These are phyloP conservation scores for Rhingia campestris DNA, from an alignment of 2,888 invertebrate species.

Conservation along the genomic window DNA sequence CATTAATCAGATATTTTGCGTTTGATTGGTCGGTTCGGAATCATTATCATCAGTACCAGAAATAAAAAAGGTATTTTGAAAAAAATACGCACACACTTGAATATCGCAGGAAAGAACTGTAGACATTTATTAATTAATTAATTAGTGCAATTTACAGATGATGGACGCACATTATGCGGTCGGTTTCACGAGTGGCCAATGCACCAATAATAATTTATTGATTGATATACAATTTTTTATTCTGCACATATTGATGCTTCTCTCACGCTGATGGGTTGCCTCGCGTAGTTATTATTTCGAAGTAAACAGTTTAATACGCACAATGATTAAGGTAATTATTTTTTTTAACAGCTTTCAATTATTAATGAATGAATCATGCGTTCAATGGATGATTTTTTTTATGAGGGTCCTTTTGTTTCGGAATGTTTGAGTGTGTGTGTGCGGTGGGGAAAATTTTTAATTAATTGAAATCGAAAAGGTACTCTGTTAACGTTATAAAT, in stretches of 20 bases:
- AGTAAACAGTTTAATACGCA: slow-evolving; percentile 63
- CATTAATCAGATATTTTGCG: slow-evolving; percentile 36
- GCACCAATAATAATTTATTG: slow-evolving; percentile 47
- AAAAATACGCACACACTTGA: slow-evolving; percentile 50
- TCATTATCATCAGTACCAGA: slow-evolving; percentile 13
- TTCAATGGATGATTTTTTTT: slow-evolving; percentile 14
- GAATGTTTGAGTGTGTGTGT: neutral
- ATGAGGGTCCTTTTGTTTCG: slow-evolving; percentile 29
- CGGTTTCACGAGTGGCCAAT: slow-evolving; percentile 54
- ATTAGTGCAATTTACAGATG: slow-evolving; percentile 68
- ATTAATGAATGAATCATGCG: slow-evolving; percentile 48
- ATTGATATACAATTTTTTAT: slow-evolving; percentile 32
- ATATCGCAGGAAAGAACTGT: slow-evolving; percentile 32
- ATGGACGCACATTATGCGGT: slow-evolving; percentile 63
- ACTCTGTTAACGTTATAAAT: slow-evolving; percentile 21
- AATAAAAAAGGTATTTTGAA: slow-evolving; percentile 34
- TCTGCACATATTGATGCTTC: neutral
- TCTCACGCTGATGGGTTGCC: slow-evolving; percentile 11
- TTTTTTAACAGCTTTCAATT: slow-evolving; percentile 54
- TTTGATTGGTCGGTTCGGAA: slow-evolving; percentile 34
- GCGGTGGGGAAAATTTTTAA: slow-evolving; percentile 33
- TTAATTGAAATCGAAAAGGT: slow-evolving; percentile 51
- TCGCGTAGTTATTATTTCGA: slow-evolving; percentile 41
- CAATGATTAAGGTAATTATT: slow-evolving; percentile 61
- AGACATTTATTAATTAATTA: slow-evolving; percentile 70